phyloP scores from a whole-genome alignment of 2,113 vertebrate genomes.

The Grus americana region DNA sequence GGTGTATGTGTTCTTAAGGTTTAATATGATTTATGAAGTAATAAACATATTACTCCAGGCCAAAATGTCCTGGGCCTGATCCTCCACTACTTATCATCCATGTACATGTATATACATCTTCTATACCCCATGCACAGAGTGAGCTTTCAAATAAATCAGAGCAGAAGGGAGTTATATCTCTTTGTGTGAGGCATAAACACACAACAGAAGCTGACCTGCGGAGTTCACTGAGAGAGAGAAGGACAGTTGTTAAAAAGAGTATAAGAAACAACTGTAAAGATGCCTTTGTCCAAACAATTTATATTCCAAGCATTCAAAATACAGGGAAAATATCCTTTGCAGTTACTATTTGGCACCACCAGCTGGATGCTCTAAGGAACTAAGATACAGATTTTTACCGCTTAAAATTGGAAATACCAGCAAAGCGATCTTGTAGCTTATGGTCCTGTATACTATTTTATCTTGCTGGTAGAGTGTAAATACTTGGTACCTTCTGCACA shows the following conservation, averaged over 20 bases:
- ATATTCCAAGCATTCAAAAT: not conserved
- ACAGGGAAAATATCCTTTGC: not conserved
- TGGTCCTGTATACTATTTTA: not conserved
- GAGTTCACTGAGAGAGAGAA: not conserved
- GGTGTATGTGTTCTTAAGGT: constrained; percentile 18
- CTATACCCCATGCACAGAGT: not conserved
- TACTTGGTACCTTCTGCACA: not conserved
- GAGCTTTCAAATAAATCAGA: not conserved
- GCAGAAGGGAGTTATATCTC: not conserved
- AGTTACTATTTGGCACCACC: constrained; percentile 69
- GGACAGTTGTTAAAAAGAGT: not conserved
- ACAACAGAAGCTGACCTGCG: not conserved
- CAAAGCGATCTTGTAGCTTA: not conserved
- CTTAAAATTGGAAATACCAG: not conserved
- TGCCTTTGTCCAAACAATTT: not conserved
- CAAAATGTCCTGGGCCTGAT: not conserved
- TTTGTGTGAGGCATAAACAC: not conserved
- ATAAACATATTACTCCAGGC: not conserved
- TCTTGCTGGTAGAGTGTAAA: not conserved
- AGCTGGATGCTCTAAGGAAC: constrained; percentile 63
- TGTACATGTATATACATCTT: not conserved
- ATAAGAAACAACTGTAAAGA: not conserved
- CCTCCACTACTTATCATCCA: not conserved
- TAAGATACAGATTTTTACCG: not conserved
- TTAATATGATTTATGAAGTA: constrained; percentile 47